Percentiles rank a stretch among this genome's conserved stretches.
These are phyloP conservation scores for Ernsta delagoae DNA, from an alignment of 2,888 invertebrate genomes.

Conservation along the genomic window DNA sequence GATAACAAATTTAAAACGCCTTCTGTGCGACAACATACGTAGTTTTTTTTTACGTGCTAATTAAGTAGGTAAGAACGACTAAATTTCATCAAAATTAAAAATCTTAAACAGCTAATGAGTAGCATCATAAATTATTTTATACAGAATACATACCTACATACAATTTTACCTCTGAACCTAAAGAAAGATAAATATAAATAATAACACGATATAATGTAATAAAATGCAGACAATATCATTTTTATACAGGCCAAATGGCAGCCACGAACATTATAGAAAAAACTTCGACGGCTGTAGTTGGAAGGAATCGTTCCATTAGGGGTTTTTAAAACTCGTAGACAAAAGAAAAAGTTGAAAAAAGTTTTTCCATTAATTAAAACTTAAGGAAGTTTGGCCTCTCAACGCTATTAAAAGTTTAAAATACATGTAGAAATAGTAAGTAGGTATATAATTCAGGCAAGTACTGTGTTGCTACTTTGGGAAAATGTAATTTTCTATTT, in stretches of 20 bases:
- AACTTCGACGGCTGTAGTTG: constrained; percentile 20
- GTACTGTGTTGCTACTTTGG: background rate
- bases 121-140: too few species aligned
- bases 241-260: background rate
- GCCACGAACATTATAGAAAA: constrained; percentile 6
- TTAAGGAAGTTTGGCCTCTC: constrained; percentile 22
- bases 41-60: too few species aligned
- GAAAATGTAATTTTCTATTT: too few species aligned
- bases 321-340: too few species aligned
- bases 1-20: too few species aligned
- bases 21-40: too few species aligned
- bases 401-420: constrained; percentile 26
- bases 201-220: background rate
- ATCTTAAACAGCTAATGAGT: too few species aligned
- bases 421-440: constrained; percentile 15
- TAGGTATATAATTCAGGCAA: constrained; percentile 2
- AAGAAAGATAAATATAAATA: background rate
- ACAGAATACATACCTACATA: too few species aligned
- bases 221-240: background rate
- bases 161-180: too few species aligned
- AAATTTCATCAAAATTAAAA: too few species aligned
- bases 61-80: too few species aligned
- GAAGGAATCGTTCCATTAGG: background rate
- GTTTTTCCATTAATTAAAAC: constrained; percentile 34
- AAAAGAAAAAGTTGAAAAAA: constrained; percentile 26